These are phyloP conservation scores for Cephalophus harveyi DNA, from an alignment of 2,113 vertebrate genomes.

Conservation along the genomic window DNA sequence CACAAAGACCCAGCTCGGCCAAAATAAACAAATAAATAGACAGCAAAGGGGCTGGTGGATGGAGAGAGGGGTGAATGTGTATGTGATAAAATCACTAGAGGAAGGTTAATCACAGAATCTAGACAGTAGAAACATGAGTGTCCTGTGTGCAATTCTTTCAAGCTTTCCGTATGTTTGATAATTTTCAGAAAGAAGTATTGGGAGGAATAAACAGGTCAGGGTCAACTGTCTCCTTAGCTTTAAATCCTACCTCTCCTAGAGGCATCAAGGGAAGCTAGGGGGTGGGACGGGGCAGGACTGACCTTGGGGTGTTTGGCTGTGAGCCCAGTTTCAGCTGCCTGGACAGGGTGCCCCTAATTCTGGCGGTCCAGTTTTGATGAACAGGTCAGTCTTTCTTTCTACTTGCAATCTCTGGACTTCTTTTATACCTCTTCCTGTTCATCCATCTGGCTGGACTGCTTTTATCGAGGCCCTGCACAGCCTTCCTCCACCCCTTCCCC, in stretches of 20 bases:
- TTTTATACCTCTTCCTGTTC: background rate
- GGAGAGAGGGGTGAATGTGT: background rate
- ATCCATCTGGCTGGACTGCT: background rate
- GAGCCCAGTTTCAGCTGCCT: background rate
- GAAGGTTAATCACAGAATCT: too few species aligned
- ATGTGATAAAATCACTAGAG: background rate
- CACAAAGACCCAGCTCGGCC: fast-evolving
- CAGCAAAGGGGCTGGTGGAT: background rate
- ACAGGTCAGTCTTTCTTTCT: background rate
- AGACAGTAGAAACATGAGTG: background rate
- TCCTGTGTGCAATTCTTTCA: background rate
- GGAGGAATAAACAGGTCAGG: background rate
- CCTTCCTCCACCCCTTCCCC: background rate
- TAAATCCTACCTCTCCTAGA: background rate
- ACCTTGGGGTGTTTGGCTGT: background rate
- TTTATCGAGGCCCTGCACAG: background rate
- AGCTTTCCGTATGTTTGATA: background rate
- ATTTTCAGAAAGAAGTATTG: background rate
- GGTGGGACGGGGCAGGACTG: background rate
- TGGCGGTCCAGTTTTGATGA: background rate
- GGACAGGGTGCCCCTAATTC: background rate
- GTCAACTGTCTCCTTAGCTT: background rate
- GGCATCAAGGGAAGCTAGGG: background rate
- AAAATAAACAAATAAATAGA: background rate
- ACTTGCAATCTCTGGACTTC: background rate